Evolutionary conservation across 2,113 vertebrate genomes (phyloP), one percentile per base, ranked within the genome.

Genomic region (Epinephelus cyanopodus): DNA sequence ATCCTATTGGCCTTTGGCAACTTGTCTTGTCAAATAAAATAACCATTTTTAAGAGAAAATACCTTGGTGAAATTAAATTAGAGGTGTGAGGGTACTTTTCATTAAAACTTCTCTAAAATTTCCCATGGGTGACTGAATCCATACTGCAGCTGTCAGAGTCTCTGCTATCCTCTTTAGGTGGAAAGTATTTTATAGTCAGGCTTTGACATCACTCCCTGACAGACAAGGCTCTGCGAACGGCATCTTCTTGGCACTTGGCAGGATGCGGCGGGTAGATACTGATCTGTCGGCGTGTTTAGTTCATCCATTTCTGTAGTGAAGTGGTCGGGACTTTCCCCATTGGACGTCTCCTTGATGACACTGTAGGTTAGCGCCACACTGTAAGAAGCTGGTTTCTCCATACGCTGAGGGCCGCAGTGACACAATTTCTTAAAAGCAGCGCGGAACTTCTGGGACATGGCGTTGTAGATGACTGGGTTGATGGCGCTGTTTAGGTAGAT

Each of bases 361-460:
- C 97, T 99, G 71, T 97, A 98, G 62, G 97, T 98, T 4, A 98
- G 92, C 2, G 96, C 96, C 91, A 97, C 65, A 0, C 95, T 97
- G 86, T 96, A 97, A 61, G 86, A 96, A 1, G 91, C 70, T 0
- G 96, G 95, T 79, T 97, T 99, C 89, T 98, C 96, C 2, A 85
- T 74, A 15, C 65, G 90, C 90, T 96, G 96, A 58, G 92, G 81
- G 7, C 93, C 85, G 50, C 97, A 99, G 72, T 97, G 97, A 84
- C 97, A 99, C 86, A 99, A 94, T 92, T 99, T 99, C 83, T 94
- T 96, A 92, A 99, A 99, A 83, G 98, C 97, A 0, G 97, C 95
- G 19, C 97, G 96, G 90, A 99, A 99, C 90, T 99, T 99, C 94
- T 99, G 98, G 48, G 98, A 99, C 98, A 99, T 99, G 81, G 97